phyloP scores from a whole-genome alignment of 2,113 vertebrate species.

The Zapus hudsonius region DNA sequence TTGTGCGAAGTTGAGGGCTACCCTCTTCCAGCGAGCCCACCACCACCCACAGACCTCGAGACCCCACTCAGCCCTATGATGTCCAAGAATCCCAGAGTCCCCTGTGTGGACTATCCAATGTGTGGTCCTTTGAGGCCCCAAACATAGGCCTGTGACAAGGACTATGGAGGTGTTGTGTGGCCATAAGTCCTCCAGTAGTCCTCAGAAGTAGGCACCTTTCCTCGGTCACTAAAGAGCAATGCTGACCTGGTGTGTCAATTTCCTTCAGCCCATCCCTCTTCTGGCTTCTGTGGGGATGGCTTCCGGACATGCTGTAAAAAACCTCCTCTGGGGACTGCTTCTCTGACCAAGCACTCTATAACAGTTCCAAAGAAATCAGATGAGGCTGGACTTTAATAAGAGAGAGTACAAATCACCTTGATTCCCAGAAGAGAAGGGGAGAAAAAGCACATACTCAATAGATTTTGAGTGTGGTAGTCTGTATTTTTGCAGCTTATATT shows the following conservation, averaged over 20 bases:
- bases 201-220: neutral
- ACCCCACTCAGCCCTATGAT: constrained; percentile 61
- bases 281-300: neutral
- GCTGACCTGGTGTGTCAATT: neutral
- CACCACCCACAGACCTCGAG: constrained; percentile 46
- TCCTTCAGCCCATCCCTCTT: neutral
- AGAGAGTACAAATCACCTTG: neutral
- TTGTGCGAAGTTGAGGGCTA: constrained; percentile 73
- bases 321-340: constrained; percentile 49
- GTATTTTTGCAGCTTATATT: constrained; percentile 90
- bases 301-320: constrained; percentile 32
- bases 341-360: constrained; percentile 45
- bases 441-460: constrained; percentile 82
- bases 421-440: neutral
- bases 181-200: neutral
- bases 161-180: constrained; percentile 1
- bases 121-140: constrained; percentile 53
- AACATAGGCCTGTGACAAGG: constrained; percentile 69
- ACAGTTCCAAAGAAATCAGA: constrained; percentile 73
- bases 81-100: constrained; percentile 6
- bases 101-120: neutral
- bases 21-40: constrained; percentile 51
- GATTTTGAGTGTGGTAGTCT: constrained; percentile 85
- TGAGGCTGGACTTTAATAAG: constrained; percentile 61
- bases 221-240: neutral